Evolutionary conservation across 2,113 vertebrate species (phyloP), one percentile per base, ranked within the genome.

Genomic region (Lipophrys pholis): DNA sequence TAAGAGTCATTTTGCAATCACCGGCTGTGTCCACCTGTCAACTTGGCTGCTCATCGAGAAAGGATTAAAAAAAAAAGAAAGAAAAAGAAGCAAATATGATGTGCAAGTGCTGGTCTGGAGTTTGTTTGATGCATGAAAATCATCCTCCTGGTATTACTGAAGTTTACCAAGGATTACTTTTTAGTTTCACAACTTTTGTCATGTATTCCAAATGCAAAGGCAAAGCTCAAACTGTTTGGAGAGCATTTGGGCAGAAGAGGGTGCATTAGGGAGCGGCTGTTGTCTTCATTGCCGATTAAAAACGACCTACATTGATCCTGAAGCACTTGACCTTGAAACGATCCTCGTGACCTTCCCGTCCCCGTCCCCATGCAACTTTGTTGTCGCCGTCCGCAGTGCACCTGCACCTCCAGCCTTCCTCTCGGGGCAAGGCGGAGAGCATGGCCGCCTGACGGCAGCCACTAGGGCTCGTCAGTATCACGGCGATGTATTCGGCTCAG

Each of bases 401-500:
- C 40, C 7, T 30, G 7, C 49, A 57, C 79, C 40, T 49, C 69
- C 58, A 30, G 45, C 15, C 45, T 42, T 61, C 41, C 74, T 68
- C 80, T 58, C 51, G 51, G 64, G 72, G 77, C 73, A 48, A 7
- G 53, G 46, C 76, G 17, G 54, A 76, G 60, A 54, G 66, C 16
- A 41, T 64, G 43, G 71, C 73, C 72, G 57, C 59, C 80, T 57
- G 78, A 71, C 76, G 69, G 65, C 69, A 67, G 60, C 81, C 87
- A 75, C 82, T 68, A 64, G 73, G 70, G 72, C 68, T 53, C 35
- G 63, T 78, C 76, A 52, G 68, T 48, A 81, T 82, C 67, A 67
- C 46, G 77, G 72, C 7, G 61, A 87, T 83, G 80, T 62, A 81
- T 87, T 87, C 87, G 76, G 46, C 69, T 71, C 72, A 16, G 39